Conservation (phyloP, 2,113 vertebrate genomes). For the Hemichromis elongatus region DNA sequence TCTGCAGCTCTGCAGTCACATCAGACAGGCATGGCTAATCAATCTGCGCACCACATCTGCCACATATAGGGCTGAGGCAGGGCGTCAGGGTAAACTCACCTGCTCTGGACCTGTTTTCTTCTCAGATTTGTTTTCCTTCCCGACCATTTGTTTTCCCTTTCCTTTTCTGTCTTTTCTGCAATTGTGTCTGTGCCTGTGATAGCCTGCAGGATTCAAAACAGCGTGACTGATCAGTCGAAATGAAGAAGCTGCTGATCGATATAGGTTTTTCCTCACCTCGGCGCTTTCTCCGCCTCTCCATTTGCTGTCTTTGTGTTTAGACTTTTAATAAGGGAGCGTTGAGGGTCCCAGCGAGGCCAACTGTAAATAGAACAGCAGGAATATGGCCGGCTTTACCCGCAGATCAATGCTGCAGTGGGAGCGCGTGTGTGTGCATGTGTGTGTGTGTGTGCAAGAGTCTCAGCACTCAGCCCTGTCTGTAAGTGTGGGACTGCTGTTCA, state of each 20-base stretch:
- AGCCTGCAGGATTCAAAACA: background rate
- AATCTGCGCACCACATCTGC: conserved; percentile 38
- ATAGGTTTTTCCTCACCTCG: background rate
- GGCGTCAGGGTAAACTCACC: background rate
- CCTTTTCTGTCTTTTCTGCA: background rate
- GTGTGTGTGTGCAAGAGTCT: background rate
- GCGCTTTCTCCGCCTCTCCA: background rate
- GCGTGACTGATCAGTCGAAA: background rate
- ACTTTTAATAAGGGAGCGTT: conserved; percentile 60
- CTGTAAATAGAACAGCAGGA: conserved; percentile 60
- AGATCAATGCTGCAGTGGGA: conserved; percentile 60
- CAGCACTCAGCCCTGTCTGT: background rate
- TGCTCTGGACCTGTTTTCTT: background rate
- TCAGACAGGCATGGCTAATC: conserved; percentile 46
- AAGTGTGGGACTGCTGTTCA: background rate
- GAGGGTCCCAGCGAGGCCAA: conserved; percentile 60
- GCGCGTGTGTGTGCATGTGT: background rate
- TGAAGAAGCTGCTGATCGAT: conserved; percentile 10
- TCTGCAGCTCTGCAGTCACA: background rate
- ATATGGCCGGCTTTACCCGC: conserved; percentile 34
- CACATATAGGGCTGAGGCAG: background rate
- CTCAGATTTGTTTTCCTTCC: background rate
- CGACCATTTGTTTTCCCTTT: background rate
- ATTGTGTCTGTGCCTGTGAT: background rate
- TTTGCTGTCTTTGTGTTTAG: conserved; percentile 35